Conservation (phyloP, 2,888 invertebrate species). For the Meandrusa payeni region DNA sequence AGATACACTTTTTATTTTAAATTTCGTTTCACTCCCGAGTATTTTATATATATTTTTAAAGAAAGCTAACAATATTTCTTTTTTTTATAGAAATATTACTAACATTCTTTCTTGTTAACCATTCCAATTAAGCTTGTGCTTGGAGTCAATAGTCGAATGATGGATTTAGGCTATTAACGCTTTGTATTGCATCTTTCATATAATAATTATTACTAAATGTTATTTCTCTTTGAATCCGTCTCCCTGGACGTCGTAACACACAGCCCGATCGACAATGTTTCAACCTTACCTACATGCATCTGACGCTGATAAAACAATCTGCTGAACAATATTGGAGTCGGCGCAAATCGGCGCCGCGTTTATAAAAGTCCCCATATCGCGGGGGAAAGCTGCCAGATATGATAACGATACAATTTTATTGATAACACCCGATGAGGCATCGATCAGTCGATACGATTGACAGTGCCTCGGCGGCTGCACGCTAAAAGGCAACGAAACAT, state of each 20-base stretch:
- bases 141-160: too few species aligned
- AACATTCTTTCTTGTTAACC: too few species aligned
- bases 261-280: slow-evolving; percentile 37
- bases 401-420: slow-evolving; percentile 77
- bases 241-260: slow-evolving; percentile 3
- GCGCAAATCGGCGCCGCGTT: slow-evolving; percentile 46
- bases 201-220: too few species aligned
- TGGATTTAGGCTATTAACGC: too few species aligned
- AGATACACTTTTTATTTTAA: too few species aligned
- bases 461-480: slow-evolving; percentile 39
- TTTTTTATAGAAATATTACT: too few species aligned
- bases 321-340: slow-evolving; percentile 52
- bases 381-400: slow-evolving; percentile 78
- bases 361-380: slow-evolving; percentile 73
- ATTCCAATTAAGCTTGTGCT: too few species aligned
- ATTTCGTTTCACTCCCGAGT: too few species aligned
- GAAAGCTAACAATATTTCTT: too few species aligned
- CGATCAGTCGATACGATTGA: slow-evolving; percentile 72
- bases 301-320: slow-evolving; percentile 65
- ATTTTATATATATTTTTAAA: too few species aligned
- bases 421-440: slow-evolving; percentile 70
- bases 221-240: not conserved
- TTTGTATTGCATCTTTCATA: too few species aligned
- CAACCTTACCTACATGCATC: slow-evolving; percentile 40
- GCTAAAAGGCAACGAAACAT: slow-evolving; percentile 9